Evolutionary conservation across 2,113 vertebrate genomes (phyloP).

Genomic region (Polyodon spathula): DNA sequence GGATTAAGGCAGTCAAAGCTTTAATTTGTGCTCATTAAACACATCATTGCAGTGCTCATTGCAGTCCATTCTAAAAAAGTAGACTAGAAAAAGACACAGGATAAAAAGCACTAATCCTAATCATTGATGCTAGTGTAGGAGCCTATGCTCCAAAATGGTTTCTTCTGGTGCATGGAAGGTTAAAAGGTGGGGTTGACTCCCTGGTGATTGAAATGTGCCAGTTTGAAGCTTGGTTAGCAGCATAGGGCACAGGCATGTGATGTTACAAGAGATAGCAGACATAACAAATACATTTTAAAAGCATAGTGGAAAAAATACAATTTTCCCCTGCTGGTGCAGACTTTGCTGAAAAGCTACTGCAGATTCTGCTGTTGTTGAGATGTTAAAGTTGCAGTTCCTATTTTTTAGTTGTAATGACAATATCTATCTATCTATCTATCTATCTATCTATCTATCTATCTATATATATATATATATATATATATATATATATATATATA

Average conservation of each 20-base stretch:
- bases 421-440: too few species aligned
- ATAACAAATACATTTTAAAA: conserved; percentile 54
- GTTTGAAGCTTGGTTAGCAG: conserved; percentile 9
- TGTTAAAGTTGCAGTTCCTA: not conserved
- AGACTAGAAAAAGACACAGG: conserved; percentile 7
- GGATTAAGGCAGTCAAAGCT: conserved; percentile 14
- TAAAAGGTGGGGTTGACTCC: not conserved
- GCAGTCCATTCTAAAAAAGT: conserved; percentile 6
- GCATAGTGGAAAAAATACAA: conserved; percentile 23
- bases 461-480: too few species aligned
- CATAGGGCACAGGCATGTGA: conserved; percentile 48
- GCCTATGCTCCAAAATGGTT: not conserved
- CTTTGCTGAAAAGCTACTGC: not conserved
- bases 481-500: too few species aligned
- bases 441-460: too few species aligned
- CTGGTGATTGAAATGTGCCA: not conserved
- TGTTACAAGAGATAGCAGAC: conserved; percentile 49
- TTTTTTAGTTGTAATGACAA: not conserved
- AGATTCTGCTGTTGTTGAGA: not conserved
- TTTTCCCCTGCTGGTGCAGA: conserved; percentile 10
- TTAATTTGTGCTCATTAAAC: conserved; percentile 22
- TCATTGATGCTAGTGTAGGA: not conserved
- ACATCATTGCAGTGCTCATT: conserved; percentile 4
- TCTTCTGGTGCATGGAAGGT: conserved; percentile 4
- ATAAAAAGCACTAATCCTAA: conserved; percentile 4